Percentiles rank a stretch among this genome's conserved stretches.
phyloP scores from a whole-genome alignment of 1,140 invertebrate species.

The Procambarus virginalis region DNA sequence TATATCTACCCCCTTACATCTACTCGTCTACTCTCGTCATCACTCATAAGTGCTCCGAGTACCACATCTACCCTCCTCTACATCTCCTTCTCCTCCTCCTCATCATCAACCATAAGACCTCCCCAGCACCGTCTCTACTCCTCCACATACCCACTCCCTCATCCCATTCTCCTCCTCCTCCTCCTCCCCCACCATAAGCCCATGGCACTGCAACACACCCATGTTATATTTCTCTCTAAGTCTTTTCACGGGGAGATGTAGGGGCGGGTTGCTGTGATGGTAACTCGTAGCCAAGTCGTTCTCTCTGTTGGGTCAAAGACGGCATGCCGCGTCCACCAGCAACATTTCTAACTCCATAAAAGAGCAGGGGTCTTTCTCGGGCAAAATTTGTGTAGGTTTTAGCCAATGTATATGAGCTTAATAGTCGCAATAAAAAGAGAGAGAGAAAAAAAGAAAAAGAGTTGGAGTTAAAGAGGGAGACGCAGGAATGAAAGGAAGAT shows the following conservation, averaged over 20 bases:
- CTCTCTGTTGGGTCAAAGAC: background rate
- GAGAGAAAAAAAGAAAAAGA: too few relatives aligned
- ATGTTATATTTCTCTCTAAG: background rate
- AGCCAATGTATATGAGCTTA: constrained; percentile 31
- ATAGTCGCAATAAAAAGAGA: constrained; percentile 19
- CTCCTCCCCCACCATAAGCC: background rate
- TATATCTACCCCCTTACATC: too few relatives aligned
- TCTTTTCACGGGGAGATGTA: background rate
- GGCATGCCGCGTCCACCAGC: background rate
- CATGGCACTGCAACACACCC: background rate
- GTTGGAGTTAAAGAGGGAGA: background rate
- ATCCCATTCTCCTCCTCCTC: background rate
- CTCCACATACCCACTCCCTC: too few relatives aligned
- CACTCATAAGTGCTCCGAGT: too few relatives aligned
- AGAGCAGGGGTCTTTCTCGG: background rate
- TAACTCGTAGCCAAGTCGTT: background rate
- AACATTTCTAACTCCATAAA: constrained; percentile 3
- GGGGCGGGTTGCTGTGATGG: background rate
- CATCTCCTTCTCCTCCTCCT: too few relatives aligned
- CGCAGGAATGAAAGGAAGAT: background rate
- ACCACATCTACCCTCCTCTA: too few relatives aligned
- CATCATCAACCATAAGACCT: too few relatives aligned
- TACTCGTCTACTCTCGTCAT: too few relatives aligned
- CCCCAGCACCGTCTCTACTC: too few relatives aligned
- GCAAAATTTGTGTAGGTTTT: constrained; percentile 7